Base-by-base conservation (phyloP, 23 tunicate genomes). In the Diplosoma virens region DNA sequence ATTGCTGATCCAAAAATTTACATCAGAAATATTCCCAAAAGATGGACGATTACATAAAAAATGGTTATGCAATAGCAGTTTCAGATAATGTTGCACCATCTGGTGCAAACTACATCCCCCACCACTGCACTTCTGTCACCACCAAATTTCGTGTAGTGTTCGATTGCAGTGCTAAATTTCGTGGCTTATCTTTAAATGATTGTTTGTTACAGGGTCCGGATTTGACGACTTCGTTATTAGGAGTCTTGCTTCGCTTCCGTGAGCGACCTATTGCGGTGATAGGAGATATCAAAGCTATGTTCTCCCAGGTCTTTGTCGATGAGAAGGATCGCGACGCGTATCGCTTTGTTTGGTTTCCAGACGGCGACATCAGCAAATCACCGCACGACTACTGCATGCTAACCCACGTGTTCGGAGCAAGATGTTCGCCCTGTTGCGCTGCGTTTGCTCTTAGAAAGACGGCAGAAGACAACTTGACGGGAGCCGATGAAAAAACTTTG, bases 391-490 rank as follows among this genome's bases (percentile, higher is more conserved):
- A 30, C 30, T 36, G 70, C 35, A 63, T 63, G 70, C 70, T 34
- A 11, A 63, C 70, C 27, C 70, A 63, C 20, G 70, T 63, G 9
- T 63, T 63, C 36, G 70, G 35, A 63, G 70, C 70, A 26, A 63
- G 20, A 30, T 63, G 35, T 4, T 63, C 70, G 4, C 70, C 70
- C 6, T 27, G 36, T 36, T 63, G 70, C 20, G 70, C 70, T 28
- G 70, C 70, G 5, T 63, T 27, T 30, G 70, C 70, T 3, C 70
- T 63, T 6, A 7, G 70, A 30, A 63, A 7, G 36, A 63, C 33
- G 5, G 70, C 35, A 30, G 35, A 3, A 7, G 70, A 63, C 11
- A 63, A 63, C 30, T 34, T 36, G 70, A 63, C 36, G 11, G n/a
- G 33, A 6, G 70, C 70, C 6, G 33, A 30, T 63, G 35, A 28